Percentiles rank a stretch among this genome's conserved stretches.
Evolutionary conservation across 1,140 invertebrate genomes (phyloP).

Genomic region (Lordiphosa clarofinis): DNA sequence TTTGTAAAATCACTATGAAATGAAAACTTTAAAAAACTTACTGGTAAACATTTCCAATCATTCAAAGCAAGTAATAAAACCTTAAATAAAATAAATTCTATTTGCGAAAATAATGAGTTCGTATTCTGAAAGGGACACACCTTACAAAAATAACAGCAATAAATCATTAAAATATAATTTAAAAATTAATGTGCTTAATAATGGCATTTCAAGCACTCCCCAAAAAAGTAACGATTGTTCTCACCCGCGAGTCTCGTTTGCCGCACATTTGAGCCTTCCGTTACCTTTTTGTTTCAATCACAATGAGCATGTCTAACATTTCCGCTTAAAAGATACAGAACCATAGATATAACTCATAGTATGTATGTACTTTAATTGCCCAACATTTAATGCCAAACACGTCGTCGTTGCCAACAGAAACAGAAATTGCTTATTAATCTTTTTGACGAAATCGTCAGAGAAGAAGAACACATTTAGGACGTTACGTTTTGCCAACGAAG

Average conservation of each 20-base stretch:
- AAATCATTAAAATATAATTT: constrained; percentile 6
- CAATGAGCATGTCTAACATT: constrained; percentile 53
- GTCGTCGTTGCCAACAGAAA: constrained; percentile 31
- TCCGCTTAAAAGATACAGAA: constrained; percentile 37
- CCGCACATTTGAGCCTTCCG: constrained; percentile 17
- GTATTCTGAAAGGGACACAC: too few relatives aligned
- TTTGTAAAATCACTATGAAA: too few relatives aligned
- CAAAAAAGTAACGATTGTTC: neutral
- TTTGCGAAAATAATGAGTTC: neutral
- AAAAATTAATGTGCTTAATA: neutral
- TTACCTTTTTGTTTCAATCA: constrained; percentile 36
- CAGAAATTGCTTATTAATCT: constrained; percentile 66
- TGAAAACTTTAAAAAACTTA: too few relatives aligned
- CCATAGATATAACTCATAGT: neutral
- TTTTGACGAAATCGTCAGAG: constrained; percentile 62
- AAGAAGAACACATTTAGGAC: constrained; percentile 44
- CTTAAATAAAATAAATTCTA: neutral
- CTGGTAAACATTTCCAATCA: too few relatives aligned
- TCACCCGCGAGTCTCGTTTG: neutral
- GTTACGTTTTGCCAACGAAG: constrained; percentile 42
- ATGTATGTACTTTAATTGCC: constrained; percentile 13
- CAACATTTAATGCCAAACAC: constrained; percentile 57
- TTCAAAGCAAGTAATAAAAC: neutral
- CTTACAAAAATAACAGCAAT: neutral
- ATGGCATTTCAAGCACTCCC: constrained; percentile 10